A percentile compares a stretch with the other conserved stretches of the same genome.
phyloP scores from a whole-genome alignment of 2,797 vertebrate species.

The Rhinichthys osculus region DNA sequence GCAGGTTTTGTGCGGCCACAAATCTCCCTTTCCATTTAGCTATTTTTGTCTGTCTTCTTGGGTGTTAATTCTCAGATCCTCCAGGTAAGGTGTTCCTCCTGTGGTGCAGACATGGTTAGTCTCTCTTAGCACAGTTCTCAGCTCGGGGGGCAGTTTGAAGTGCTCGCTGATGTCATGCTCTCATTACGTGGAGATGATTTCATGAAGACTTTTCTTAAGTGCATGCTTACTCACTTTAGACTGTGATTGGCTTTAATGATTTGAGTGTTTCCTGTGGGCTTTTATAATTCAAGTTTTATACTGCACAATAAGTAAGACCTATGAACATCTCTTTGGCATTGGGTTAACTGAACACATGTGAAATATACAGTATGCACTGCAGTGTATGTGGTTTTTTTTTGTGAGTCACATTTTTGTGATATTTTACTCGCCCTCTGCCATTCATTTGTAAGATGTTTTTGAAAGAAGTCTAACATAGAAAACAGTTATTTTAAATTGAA shows the following conservation, averaged over 20 bases:
- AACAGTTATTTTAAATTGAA: too few species aligned
- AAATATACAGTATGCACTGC: background rate
- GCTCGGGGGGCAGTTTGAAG: conserved; percentile 1
- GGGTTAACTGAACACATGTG: background rate
- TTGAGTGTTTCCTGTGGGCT: conserved; percentile 4
- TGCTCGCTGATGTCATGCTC: conserved; percentile 5
- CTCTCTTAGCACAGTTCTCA: conserved; percentile 1
- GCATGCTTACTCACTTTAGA: background rate
- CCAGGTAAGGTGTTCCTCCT: background rate
- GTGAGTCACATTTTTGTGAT: background rate
- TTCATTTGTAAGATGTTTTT: background rate
- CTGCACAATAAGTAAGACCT: background rate
- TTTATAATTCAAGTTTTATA: background rate
- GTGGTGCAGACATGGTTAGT: conserved; percentile 15
- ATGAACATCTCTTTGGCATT: background rate
- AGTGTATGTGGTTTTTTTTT: background rate
- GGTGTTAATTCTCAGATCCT: conserved; percentile 28
- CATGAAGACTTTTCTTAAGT: conserved; percentile 3
- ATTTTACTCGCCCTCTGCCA: background rate
- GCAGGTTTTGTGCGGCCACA: background rate
- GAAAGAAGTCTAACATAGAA: too few species aligned
- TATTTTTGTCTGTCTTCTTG: conserved; percentile 24
- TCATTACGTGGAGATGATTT: background rate
- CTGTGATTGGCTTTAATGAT: conserved; percentile 1
- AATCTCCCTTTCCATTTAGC: conserved; percentile 3